Conservation (phyloP, 2,113 vertebrate genomes). For the Elgaria multicarinata region DNA sequence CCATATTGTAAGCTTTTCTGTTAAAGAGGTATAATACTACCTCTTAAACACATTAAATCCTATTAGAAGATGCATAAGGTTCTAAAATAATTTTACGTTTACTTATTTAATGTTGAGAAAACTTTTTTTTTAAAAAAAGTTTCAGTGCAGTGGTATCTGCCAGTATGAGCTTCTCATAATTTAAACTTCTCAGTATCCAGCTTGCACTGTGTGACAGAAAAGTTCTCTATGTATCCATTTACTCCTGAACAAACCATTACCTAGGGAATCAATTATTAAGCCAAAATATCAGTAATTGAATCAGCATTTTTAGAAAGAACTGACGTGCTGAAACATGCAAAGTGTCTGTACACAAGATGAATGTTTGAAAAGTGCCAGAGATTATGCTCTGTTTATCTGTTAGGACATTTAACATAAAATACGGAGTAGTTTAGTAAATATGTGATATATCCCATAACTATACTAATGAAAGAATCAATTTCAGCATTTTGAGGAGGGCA, state of each 20-base stretch:
- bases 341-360: constrained; percentile 64
- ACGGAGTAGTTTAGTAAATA: constrained; percentile 72
- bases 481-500: constrained; percentile 37
- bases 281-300: constrained; percentile 56
- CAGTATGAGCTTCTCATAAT: constrained; percentile 59
- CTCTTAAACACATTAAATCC: constrained; percentile 70
- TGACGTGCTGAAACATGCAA: constrained; percentile 63
- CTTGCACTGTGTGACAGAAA: constrained; percentile 63
- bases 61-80: constrained; percentile 40
- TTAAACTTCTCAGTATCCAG: constrained; percentile 57
- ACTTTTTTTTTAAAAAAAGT: constrained; percentile 50
- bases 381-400: constrained; percentile 70
- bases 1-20: constrained; percentile 69
- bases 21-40: constrained; percentile 68
- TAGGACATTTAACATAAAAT: constrained; percentile 71
- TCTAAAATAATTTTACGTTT: constrained; percentile 63
- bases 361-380: constrained; percentile 69
- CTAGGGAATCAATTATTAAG: constrained; percentile 41
- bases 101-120: constrained; percentile 62
- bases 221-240: constrained; percentile 47
- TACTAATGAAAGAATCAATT: constrained; percentile 30
- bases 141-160: constrained; percentile 52
- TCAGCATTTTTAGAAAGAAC: constrained; percentile 66
- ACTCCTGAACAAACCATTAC: constrained; percentile 30
- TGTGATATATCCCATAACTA: constrained; percentile 64